Evolutionary conservation across 2,113 vertebrate genomes (phyloP).

Genomic region (Sorex araneus): DNA sequence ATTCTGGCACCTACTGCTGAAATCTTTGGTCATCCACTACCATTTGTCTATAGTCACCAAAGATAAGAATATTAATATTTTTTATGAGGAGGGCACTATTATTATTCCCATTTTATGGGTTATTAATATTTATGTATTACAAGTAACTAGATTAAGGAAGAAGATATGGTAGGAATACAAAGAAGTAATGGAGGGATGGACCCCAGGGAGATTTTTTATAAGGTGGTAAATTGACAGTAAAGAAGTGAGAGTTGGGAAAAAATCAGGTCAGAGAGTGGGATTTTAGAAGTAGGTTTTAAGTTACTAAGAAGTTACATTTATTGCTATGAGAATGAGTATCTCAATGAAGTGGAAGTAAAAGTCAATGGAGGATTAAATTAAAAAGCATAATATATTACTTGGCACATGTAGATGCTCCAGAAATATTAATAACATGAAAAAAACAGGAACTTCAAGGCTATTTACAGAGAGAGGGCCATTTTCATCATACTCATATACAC

Average conservation of each 20-base stretch:
- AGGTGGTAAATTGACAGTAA: background rate
- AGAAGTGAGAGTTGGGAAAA: background rate
- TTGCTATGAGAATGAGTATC: background rate
- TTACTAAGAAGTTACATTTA: background rate
- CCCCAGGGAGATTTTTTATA: background rate
- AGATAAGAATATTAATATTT: background rate
- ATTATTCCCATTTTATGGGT: background rate
- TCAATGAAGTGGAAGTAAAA: constrained; percentile 5
- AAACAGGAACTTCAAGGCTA: background rate
- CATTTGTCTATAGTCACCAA: background rate
- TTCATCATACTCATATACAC: background rate
- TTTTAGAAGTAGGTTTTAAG: background rate
- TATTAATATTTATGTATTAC: background rate
- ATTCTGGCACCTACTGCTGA: background rate
- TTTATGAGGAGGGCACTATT: background rate
- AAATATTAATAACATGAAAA: constrained; percentile 30
- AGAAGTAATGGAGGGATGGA: background rate
- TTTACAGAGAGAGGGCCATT: background rate
- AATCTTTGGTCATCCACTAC: background rate
- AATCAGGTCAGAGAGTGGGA: background rate
- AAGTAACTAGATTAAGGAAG: background rate
- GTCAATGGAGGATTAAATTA: constrained; percentile 11
- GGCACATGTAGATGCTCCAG: background rate
- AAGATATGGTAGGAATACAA: background rate
- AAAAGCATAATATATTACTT: background rate